phyloP scores from a whole-genome alignment of 2,797 vertebrate genomes.

The Acropternis orthonyx region DNA sequence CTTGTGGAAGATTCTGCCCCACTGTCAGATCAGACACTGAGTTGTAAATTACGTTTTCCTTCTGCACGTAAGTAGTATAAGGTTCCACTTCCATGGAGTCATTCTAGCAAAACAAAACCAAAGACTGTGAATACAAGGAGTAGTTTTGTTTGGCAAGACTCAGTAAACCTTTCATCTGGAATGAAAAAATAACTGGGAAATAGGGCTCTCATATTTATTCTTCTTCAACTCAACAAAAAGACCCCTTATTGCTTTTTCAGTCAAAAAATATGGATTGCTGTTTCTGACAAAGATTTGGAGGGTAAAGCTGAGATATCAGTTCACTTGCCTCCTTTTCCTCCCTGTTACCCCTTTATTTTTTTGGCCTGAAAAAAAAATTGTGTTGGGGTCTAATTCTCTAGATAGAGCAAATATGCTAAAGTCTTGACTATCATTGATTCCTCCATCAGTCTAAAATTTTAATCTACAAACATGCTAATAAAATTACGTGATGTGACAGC shows the following conservation, averaged over 20 bases:
- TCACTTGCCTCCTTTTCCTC: not conserved
- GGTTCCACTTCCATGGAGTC: slow-evolving; percentile 73
- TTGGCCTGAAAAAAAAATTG: not conserved
- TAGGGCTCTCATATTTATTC: not conserved
- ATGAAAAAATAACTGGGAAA: not conserved
- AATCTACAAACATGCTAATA: not conserved
- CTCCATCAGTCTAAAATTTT: not conserved
- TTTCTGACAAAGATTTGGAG: not conserved
- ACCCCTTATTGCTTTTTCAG: not conserved
- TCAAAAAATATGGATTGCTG: not conserved
- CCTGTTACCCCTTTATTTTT: not conserved
- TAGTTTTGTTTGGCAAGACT: not conserved
- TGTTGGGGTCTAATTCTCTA: not conserved
- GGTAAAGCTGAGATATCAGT: not conserved
- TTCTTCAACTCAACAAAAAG: not conserved
- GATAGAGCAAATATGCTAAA: not conserved
- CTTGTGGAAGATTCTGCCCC: slow-evolving; percentile 1
- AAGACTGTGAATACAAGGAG: not conserved
- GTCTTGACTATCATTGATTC: not conserved
- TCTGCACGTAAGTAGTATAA: slow-evolving; percentile 77
- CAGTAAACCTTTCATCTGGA: not conserved
- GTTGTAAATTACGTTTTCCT: slow-evolving; percentile 75
- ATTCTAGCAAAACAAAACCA: slow-evolving; percentile 62
- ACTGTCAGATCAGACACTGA: slow-evolving; percentile 45
- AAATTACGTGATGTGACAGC: accelerated